A percentile compares a stretch with the other conserved stretches of the same genome.
Conservation (phyloP, 2,797 vertebrate genomes). For the Parotocinclus haroldoi region DNA sequence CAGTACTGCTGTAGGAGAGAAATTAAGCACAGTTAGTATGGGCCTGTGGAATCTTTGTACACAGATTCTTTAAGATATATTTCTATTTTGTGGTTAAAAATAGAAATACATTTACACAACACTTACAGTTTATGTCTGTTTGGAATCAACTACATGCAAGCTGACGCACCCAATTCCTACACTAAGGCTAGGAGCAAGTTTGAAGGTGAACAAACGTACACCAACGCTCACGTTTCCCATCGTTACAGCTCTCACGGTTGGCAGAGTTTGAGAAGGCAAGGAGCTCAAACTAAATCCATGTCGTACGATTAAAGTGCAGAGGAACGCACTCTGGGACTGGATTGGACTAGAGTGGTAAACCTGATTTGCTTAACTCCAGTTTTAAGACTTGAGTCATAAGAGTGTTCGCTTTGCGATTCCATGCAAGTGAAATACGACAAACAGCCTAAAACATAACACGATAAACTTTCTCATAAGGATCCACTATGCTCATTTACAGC, state of each 20-base stretch:
- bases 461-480: too few species aligned
- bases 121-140: conserved; percentile 75
- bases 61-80: conserved; percentile 81
- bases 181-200: conserved; percentile 13
- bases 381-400: too few species aligned
- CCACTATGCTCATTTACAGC: neutral
- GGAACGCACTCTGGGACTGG: too few species aligned
- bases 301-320: too few species aligned
- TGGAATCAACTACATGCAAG: conserved; percentile 75
- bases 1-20: conserved; percentile 99
- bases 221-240: neutral
- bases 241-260: neutral
- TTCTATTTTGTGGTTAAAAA: conserved; percentile 80
- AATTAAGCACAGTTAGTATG: conserved; percentile 99
- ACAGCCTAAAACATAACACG: too few species aligned
- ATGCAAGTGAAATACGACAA: too few species aligned
- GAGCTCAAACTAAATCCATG: too few species aligned
- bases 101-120: conserved; percentile 81
- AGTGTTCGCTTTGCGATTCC: too few species aligned
- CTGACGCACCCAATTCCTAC: conserved; percentile 43
- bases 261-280: too few species aligned
- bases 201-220: neutral
- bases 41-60: conserved; percentile 98
- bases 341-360: too few species aligned
- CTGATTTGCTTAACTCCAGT: too few species aligned